These are phyloP conservation scores for Hemistola chrysoprasaria DNA, from an alignment of 2,888 invertebrate species.

Conservation along the genomic window DNA sequence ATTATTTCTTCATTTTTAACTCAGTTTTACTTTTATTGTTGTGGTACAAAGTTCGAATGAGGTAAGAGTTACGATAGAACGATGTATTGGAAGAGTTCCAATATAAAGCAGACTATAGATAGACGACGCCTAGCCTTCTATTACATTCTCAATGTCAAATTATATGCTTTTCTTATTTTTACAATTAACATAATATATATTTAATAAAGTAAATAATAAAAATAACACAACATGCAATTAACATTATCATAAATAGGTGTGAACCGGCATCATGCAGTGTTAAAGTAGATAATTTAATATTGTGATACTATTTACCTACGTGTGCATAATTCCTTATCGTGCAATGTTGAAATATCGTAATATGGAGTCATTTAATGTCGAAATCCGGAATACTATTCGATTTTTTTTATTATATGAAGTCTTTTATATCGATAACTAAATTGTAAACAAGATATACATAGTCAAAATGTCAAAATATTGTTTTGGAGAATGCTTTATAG, in stretches of 20 bases:
- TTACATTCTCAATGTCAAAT: conserved; percentile 42
- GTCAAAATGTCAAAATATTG: too few relatives aligned
- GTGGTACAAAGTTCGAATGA: conserved; percentile 24
- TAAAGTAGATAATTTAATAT: too few relatives aligned
- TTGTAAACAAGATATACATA: too few relatives aligned
- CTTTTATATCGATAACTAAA: too few relatives aligned
- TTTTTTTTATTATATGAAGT: too few relatives aligned
- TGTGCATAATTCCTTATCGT: too few relatives aligned
- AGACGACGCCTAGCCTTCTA: conserved; percentile 32
- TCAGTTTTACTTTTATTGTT: conserved; percentile 14
- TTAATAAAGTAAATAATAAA: conserved; percentile 7
- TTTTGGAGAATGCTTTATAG: too few relatives aligned
- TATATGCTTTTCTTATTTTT: conserved; percentile 9
- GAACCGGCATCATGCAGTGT: not conserved
- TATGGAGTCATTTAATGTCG: too few relatives aligned
- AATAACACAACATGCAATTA: conserved; percentile 12
- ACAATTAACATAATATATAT: conserved; percentile 4
- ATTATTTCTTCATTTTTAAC: not conserved
- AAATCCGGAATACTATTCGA: too few relatives aligned
- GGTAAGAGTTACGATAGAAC: conserved; percentile 33
- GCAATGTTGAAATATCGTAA: too few relatives aligned
- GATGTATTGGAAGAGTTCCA: conserved; percentile 52
- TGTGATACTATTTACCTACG: too few relatives aligned
- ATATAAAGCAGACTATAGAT: conserved; percentile 33
- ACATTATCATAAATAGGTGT: too few relatives aligned